Base-by-base conservation (phyloP, 2,888 invertebrate genomes). In the Lasioglossum zephyrum region DNA sequence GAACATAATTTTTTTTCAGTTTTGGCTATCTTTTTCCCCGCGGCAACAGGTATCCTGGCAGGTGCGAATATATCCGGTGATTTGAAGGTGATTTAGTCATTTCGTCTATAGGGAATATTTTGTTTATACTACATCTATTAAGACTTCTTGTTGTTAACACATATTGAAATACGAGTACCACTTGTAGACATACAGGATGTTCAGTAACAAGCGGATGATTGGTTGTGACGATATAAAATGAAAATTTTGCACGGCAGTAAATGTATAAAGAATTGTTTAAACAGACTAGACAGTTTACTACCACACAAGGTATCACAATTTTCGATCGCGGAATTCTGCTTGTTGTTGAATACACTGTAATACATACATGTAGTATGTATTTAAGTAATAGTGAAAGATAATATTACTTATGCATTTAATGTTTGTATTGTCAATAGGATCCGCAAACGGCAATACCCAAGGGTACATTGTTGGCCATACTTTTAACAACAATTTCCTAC, bases 61-160 rank as follows among this genome's bases (percentile, higher is more conserved):
- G 99, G 99, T 9, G 99, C 99, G 53, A 99, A 99, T 94, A 99
- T 99, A 90, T 99, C 99, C 39, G 99, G 99, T 13, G 99, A 99
- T 96, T 96, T 99, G 81, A 98, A 98, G 96, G 99, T 98, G 95
- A 92, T 88, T 92, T 89, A 88, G 79, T 74, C 57, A 70, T 87
- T 91, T 88, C 77, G 41, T 77, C 74, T 77, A 84, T 66, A 72
- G 44, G 66, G 73, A 53, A 85, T 77, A 85, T 75, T 77, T 83
- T 63, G 16, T 78, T 36, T 47, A 77, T 63, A 57, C 36, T 66
- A 11, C 63, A 70, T 36, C 72, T 57, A 9, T 57, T 72, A 49
- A 74, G 11, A 70, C 18, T 57, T 5, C 36, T 22, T 49, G 36
- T 70, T 57, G 49, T 57, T 69, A 41, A 69, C 3, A 41, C 36